phyloP scores from a whole-genome alignment of 2,113 vertebrate species.

The Rafetus swinhoei region DNA sequence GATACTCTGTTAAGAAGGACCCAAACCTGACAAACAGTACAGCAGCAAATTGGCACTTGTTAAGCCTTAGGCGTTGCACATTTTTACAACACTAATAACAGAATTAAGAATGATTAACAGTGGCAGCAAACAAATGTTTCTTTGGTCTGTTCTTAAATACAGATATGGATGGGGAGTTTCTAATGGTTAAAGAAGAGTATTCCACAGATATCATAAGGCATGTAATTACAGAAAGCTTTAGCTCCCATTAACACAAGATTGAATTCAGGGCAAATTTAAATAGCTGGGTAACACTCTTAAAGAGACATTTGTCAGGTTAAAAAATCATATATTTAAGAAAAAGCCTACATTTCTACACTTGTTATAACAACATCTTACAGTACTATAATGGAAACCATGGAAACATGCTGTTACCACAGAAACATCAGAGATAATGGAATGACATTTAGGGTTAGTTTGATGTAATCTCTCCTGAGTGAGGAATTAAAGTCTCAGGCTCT shows the following conservation, averaged over 20 bases:
- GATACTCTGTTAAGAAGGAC: neutral
- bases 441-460: constrained; percentile 24
- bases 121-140: neutral
- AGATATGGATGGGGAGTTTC: neutral
- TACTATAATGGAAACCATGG: neutral
- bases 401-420: constrained; percentile 70
- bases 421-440: constrained; percentile 41
- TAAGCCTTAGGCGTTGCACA: rapidly evolving
- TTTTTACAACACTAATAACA: rapidly evolving
- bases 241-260: neutral
- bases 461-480: neutral
- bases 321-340: neutral
- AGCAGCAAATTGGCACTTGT: rapidly evolving
- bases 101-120: neutral
- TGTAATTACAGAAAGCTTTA: neutral
- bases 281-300: neutral
- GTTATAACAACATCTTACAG: constrained; percentile 51
- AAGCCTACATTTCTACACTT: neutral
- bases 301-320: rapidly evolving
- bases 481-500: neutral
- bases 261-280: neutral
- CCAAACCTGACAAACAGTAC: rapidly evolving
- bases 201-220: rapidly evolving
- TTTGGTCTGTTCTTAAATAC: rapidly evolving
- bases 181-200: rapidly evolving